A percentile compares a stretch with the other conserved stretches of the same genome.
These are phyloP conservation scores for Rallus limicola DNA, from an alignment of 2,113 vertebrate species.

Conservation along the genomic window DNA sequence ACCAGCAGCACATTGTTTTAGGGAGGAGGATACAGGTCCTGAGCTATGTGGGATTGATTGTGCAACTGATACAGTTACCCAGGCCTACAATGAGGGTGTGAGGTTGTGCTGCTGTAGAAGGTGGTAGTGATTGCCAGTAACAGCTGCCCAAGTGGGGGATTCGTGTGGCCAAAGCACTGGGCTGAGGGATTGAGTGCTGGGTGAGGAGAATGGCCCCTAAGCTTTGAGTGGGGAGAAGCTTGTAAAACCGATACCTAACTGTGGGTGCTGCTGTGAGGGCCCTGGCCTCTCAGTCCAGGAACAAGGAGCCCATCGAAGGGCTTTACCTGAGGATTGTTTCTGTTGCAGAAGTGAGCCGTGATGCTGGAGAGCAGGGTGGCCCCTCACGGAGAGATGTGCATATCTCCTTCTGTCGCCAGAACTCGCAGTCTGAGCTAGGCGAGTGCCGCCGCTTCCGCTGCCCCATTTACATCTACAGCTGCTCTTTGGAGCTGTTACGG, in stretches of 20 bases:
- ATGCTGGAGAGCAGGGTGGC: slow-evolving; percentile 77
- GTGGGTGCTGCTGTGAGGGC: background rate
- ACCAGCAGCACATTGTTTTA: background rate
- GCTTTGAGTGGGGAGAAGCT: background rate
- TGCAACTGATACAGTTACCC: background rate
- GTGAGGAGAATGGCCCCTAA: background rate
- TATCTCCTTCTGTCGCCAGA: slow-evolving; percentile 79
- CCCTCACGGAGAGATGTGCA: slow-evolving; percentile 75
- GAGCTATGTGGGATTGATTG: background rate
- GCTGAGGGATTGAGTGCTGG: background rate
- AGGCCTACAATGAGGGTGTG: background rate
- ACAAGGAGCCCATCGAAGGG: fast-evolving
- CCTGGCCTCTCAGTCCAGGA: background rate
- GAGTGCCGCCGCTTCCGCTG: slow-evolving; percentile 82
- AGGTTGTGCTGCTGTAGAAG: background rate
- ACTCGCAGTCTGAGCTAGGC: slow-evolving; percentile 78
- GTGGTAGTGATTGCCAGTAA: background rate
- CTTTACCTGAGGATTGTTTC: background rate
- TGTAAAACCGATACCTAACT: background rate
- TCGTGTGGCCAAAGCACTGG: background rate
- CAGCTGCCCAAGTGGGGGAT: background rate
- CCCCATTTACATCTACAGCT: slow-evolving; percentile 94
- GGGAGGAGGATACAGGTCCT: background rate
- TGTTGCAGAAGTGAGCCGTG: slow-evolving; percentile 59
- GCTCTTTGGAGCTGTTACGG: slow-evolving; percentile 87